These are phyloP conservation scores for Syngnathus floridae DNA, from an alignment of 2,113 vertebrate species.

Conservation along the genomic window DNA sequence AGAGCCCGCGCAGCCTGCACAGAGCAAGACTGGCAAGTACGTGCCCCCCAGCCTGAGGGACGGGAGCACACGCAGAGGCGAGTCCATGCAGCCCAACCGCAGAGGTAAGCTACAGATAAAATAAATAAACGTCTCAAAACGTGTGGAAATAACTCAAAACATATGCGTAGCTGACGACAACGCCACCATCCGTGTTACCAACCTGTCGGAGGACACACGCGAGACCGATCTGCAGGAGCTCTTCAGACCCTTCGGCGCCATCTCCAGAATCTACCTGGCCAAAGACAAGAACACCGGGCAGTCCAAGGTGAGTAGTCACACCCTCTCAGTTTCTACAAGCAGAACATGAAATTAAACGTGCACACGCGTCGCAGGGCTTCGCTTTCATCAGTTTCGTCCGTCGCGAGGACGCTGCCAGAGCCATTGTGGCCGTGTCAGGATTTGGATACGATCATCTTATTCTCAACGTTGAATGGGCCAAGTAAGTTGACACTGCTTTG, in stretches of 20 bases:
- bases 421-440: conserved; percentile 88
- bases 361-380: conserved; percentile 74
- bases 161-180: conserved; percentile 82
- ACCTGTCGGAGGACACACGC: conserved; percentile 93
- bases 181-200: conserved; percentile 94
- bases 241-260: conserved; percentile 94
- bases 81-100: conserved; percentile 95
- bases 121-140: rapidly evolving
- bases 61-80: conserved; percentile 81
- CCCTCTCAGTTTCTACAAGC: neutral
- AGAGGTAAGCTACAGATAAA: conserved; percentile 68
- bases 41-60: conserved; percentile 87
- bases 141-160: neutral
- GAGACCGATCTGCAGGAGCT: conserved; percentile 97
- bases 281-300: conserved; percentile 98
- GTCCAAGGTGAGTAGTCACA: conserved; percentile 77
- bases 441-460: conserved; percentile 96
- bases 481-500: conserved; percentile 69
- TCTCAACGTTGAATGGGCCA: conserved; percentile 97
- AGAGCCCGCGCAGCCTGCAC: conserved; percentile 79
- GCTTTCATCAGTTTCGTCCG: conserved; percentile 97
- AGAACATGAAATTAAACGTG: neutral
- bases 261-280: conserved; percentile 93
- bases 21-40: conserved; percentile 91
- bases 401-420: conserved; percentile 86